Evolutionary conservation across 2,888 invertebrate species (phyloP).

Genomic region (Caenorhabditis sinica): DNA sequence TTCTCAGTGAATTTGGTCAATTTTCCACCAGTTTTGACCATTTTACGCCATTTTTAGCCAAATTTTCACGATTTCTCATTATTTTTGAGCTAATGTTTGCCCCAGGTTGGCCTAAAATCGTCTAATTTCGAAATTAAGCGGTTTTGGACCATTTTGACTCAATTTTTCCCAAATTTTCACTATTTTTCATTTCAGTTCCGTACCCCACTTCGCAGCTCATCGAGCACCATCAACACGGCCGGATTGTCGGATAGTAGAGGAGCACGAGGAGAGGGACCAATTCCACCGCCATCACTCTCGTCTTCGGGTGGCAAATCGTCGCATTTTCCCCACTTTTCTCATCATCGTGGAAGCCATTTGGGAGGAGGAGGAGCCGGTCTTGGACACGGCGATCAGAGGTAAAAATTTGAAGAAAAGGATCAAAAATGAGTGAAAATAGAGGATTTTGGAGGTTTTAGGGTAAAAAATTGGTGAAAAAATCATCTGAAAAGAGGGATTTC

Average conservation of each 20-base stretch:
- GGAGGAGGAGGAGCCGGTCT: background rate
- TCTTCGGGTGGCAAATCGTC: no score
- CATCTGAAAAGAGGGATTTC: background rate
- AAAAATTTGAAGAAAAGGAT: no score
- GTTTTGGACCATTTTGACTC: background rate
- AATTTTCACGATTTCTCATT: no score
- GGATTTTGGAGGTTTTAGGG: slow-evolving; percentile 1
- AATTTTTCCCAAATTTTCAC: background rate
- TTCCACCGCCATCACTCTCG: no score
- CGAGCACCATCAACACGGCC: slow-evolving; percentile 46
- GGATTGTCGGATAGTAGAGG: slow-evolving; percentile 3
- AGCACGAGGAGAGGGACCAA: no score
- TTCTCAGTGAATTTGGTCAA: background rate
- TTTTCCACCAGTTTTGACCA: no score
- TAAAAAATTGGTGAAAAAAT: background rate
- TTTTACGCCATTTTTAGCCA: no score
- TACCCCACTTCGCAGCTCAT: slow-evolving; percentile 47
- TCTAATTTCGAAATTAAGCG: no score
- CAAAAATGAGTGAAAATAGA: background rate
- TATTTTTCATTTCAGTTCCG: slow-evolving; percentile 64
- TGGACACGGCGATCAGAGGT: slow-evolving; percentile 48
- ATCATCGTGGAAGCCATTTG: background rate
- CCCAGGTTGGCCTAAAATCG: no score
- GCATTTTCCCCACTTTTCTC: background rate
- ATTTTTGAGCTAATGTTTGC: background rate